Conservation (phyloP, 2,113 vertebrate species). For the Heterotilapia buettikoferi region DNA sequence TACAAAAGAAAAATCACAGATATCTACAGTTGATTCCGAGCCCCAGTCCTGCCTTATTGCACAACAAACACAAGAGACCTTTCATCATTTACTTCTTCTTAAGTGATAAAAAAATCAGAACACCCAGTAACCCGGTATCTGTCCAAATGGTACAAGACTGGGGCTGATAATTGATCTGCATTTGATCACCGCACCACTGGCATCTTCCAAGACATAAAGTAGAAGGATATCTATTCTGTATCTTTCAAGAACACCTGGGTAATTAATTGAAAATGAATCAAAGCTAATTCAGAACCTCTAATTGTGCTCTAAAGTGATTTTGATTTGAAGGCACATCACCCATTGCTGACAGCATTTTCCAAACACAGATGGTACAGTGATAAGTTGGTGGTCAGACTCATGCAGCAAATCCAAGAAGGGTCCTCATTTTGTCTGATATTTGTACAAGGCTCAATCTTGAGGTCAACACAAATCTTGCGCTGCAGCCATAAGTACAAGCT, state of each 20-base stretch:
- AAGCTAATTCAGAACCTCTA: not conserved
- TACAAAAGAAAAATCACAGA: not conserved
- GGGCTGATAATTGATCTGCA: not conserved
- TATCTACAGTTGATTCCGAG: not conserved
- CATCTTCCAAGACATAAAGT: not conserved
- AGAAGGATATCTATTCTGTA: not conserved
- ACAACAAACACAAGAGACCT: slow-evolving; percentile 36
- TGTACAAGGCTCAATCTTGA: not conserved
- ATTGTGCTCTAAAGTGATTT: not conserved
- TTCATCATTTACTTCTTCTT: slow-evolving; percentile 53
- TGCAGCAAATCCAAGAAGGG: not conserved
- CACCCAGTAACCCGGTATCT: not conserved
- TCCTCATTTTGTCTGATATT: not conserved
- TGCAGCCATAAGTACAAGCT: not conserved
- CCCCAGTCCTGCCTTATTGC: not conserved
- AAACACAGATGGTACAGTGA: not conserved
- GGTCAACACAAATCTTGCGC: not conserved
- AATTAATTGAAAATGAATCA: not conserved
- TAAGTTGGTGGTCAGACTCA: not conserved
- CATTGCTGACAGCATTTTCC: not conserved
- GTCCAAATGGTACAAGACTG: not conserved
- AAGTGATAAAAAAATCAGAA: slow-evolving; percentile 14
- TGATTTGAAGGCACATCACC: not conserved
- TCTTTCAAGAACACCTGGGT: not conserved
- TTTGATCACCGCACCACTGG: not conserved